Percentiles rank a stretch among this genome's conserved stretches.
These are phyloP conservation scores for Diorhabda sublineata DNA, from an alignment of 1,140 invertebrate species.

Conservation along the genomic window DNA sequence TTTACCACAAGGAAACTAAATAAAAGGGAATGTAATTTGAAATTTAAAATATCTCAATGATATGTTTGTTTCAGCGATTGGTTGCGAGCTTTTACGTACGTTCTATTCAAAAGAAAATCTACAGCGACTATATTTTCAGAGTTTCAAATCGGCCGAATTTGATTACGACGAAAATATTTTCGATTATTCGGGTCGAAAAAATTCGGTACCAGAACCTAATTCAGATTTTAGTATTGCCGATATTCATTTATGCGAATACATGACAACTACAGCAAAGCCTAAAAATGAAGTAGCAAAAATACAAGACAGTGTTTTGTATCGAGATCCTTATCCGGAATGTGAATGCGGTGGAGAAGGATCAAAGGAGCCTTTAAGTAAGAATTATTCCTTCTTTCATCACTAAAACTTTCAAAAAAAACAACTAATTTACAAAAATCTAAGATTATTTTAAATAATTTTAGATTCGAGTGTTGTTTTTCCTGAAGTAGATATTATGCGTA, in stretches of 20 bases:
- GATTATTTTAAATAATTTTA: too few relatives aligned
- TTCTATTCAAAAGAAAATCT: slow-evolving; percentile 24
- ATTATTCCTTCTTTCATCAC: too few relatives aligned
- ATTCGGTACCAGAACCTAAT: not conserved
- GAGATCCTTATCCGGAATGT: slow-evolving; percentile 35
- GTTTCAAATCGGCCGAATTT: slow-evolving; percentile 30
- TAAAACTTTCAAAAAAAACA: not conserved
- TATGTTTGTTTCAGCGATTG: slow-evolving; percentile 28
- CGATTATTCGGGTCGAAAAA: not conserved
- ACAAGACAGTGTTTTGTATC: slow-evolving; percentile 32
- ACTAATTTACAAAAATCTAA: too few relatives aligned
- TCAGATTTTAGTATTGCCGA: slow-evolving; percentile 9
- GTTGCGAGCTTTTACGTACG: slow-evolving; percentile 27
- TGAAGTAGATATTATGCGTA: slow-evolving; percentile 7
- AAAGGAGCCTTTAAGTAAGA: not conserved
- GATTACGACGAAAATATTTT: slow-evolving; percentile 26
- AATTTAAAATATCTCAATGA: too few relatives aligned
- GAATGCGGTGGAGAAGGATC: slow-evolving; percentile 30
- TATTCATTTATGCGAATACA: slow-evolving; percentile 6
- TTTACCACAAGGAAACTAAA: too few relatives aligned
- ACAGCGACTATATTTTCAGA: slow-evolving; percentile 34
- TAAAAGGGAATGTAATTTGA: too few relatives aligned
- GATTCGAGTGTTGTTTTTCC: not conserved
- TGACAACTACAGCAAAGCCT: not conserved
- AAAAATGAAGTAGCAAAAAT: slow-evolving; percentile 19